A percentile compares a stretch with the other conserved stretches of the same genome.
Conservation (phyloP, 2,888 invertebrate genomes). For the Meteorus colon region DNA sequence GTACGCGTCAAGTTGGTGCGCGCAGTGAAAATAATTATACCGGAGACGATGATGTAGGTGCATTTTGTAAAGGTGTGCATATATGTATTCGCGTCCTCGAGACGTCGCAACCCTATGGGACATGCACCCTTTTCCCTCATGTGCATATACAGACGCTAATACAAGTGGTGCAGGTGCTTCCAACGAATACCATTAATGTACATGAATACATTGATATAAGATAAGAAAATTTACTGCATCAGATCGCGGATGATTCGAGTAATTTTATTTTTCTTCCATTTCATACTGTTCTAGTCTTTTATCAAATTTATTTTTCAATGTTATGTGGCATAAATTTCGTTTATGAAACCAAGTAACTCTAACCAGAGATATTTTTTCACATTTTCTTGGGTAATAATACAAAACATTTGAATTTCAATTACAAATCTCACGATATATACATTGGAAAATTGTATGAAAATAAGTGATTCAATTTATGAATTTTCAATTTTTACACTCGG, state of each 20-base stretch:
- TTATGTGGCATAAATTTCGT: no score
- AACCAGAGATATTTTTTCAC: no score
- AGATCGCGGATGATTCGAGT: conserved; percentile 26
- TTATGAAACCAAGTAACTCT: no score
- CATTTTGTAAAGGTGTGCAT: background rate
- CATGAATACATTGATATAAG: conserved; percentile 4
- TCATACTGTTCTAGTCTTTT: background rate
- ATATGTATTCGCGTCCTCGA: background rate
- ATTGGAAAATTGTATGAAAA: no score
- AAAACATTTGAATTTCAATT: no score
- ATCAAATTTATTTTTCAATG: background rate
- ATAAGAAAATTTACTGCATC: conserved; percentile 33
- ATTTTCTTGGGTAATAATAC: no score
- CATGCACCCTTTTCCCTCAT: background rate
- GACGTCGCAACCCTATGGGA: background rate
- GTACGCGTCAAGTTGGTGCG: background rate
- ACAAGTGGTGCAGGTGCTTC: conserved; percentile 44
- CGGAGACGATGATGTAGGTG: background rate
- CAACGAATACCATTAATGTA: conserved; percentile 39
- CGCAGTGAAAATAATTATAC: conserved; percentile 3
- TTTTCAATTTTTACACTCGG: no score
- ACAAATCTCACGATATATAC: no score
- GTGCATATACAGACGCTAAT: background rate
- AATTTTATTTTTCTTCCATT: background rate
- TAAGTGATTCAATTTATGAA: no score